Evolutionary conservation across 92 coral and sea anemone genomes (phyloP).

Genomic region (Anthopleura xanthogrammica): DNA sequence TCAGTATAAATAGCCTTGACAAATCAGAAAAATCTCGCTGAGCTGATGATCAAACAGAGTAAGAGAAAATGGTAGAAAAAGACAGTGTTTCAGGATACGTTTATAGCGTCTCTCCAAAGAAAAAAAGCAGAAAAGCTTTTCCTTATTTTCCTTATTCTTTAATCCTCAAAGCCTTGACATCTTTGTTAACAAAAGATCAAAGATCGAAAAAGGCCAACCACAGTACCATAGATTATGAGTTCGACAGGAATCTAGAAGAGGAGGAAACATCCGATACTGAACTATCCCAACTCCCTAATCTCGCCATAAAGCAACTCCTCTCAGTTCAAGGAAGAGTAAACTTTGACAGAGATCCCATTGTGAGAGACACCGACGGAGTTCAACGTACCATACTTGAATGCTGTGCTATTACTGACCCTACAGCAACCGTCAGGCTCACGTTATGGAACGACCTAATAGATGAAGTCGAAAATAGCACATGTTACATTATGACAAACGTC

Average conservation of each 20-base stretch:
- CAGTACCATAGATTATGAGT: slow-evolving; percentile 7
- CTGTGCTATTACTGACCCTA: neutral
- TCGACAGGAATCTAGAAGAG: neutral
- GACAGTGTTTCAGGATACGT: too few species aligned
- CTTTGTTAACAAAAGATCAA: slow-evolving; percentile 24
- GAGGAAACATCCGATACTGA: neutral
- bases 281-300: neutral
- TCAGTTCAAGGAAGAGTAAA: too few species aligned
- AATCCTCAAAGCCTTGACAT: slow-evolving; percentile 10
- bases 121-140: too few species aligned
- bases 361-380: too few species aligned
- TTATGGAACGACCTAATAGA: neutral
- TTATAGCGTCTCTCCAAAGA: too few species aligned
- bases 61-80: too few species aligned
- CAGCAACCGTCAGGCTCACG: neutral
- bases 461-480: neutral
- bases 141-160: neutral
- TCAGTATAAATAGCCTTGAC: too few species aligned
- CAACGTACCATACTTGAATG: too few species aligned
- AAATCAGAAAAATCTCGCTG: too few species aligned
- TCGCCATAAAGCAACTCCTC: neutral
- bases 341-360: too few species aligned
- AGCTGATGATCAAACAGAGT: too few species aligned
- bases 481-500: neutral
- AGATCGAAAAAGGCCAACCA: slow-evolving; percentile 14